A percentile compares a stretch with the other conserved stretches of the same genome.
Conservation (phyloP, 1,140 invertebrate species). For the Eumaeus atala region DNA sequence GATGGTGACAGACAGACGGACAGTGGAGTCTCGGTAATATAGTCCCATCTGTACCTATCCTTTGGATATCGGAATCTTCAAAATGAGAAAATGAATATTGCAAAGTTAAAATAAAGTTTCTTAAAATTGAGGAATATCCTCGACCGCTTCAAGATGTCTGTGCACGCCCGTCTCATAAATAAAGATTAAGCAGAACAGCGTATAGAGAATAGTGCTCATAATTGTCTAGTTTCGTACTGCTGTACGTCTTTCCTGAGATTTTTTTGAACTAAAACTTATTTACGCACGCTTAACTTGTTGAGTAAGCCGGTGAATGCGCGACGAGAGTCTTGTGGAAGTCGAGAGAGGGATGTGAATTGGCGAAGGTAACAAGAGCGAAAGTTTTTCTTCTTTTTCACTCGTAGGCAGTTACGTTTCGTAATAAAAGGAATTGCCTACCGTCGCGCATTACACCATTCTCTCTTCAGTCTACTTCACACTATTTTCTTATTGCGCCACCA, state of each 20-base stretch:
- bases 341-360: background rate
- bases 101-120: background rate
- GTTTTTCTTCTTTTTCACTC: too few relatives aligned
- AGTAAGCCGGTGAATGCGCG: background rate
- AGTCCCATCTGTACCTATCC: too few relatives aligned
- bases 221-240: background rate
- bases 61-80: background rate
- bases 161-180: background rate
- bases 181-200: background rate
- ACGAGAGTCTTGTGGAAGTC: background rate
- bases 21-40: too few relatives aligned
- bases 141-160: background rate
- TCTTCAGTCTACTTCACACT: too few relatives aligned
- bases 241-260: background rate
- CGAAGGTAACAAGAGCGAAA: background rate
- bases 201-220: background rate
- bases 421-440: too few relatives aligned
- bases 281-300: too few relatives aligned
- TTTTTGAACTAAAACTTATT: too few relatives aligned
- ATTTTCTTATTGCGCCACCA: too few relatives aligned
- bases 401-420: too few relatives aligned
- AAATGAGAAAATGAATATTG: constrained; percentile 1
- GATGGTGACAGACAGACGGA: too few relatives aligned
- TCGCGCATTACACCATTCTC: too few relatives aligned
- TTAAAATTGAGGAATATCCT: background rate